Conservation (phyloP, 2,113 vertebrate genomes). For the Semicossyphus pulcher region DNA sequence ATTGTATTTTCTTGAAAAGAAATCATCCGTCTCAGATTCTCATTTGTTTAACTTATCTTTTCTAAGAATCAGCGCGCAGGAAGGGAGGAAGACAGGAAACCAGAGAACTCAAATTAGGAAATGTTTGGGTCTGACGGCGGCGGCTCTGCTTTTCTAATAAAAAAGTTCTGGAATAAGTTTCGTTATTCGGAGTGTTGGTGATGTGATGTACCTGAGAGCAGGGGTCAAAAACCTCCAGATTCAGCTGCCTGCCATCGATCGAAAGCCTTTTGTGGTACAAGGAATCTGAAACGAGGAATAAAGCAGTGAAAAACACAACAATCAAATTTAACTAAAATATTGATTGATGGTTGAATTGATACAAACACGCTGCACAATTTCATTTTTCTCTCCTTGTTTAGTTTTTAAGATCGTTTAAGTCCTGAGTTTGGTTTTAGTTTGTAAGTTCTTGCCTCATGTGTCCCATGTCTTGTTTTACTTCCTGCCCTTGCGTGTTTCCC, state of each 20-base stretch:
- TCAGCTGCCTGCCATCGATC: constrained; percentile 83
- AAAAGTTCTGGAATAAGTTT: neutral
- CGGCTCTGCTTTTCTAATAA: constrained; percentile 21
- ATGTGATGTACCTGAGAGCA: constrained; percentile 78
- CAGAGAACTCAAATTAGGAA: neutral
- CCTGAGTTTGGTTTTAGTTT: no score
- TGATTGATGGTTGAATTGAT: no score
- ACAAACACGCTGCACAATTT: no score
- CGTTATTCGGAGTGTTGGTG: neutral
- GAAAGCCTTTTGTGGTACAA: constrained; percentile 84
- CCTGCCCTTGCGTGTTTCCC: no score
- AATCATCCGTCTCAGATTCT: constrained; percentile 4
- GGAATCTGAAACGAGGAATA: constrained; percentile 72
- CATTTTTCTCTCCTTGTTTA: no score
- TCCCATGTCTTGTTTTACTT: no score
- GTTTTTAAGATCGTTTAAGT: no score
- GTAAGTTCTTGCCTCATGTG: no score
- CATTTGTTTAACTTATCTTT: neutral
- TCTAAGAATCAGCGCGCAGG: neutral
- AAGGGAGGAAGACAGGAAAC: neutral
- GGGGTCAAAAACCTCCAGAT: constrained; percentile 84
- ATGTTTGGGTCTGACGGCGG: neutral
- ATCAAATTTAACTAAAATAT: no score
- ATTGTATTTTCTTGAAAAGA: constrained; percentile 8
- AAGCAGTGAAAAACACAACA: neutral